Percentiles rank a stretch among this genome's conserved stretches.
Conservation (phyloP, 2,888 invertebrate species). For the Siphonodentalium dalli region DNA sequence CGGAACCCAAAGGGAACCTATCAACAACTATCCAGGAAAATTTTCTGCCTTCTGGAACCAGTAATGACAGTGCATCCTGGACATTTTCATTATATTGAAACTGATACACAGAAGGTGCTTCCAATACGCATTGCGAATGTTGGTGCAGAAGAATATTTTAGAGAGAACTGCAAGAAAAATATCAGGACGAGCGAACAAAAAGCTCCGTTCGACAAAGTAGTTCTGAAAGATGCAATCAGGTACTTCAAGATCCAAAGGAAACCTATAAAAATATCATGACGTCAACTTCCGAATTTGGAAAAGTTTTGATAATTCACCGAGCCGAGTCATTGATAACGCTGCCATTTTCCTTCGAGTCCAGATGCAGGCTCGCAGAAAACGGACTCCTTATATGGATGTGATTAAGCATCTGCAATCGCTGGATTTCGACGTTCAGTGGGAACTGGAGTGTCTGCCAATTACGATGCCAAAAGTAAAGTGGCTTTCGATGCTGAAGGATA, state of each 20-base stretch:
- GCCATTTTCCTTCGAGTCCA: slow-evolving; percentile 55
- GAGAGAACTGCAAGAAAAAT: slow-evolving; percentile 31
- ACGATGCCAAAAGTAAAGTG: slow-evolving; percentile 54
- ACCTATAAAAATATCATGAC: slow-evolving; percentile 50
- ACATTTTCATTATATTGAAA: slow-evolving; percentile 55
- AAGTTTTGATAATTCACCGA: slow-evolving; percentile 55
- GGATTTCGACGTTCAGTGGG: slow-evolving; percentile 58
- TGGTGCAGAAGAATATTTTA: slow-evolving; percentile 59
- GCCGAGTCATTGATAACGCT: slow-evolving; percentile 53
- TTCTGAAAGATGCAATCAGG: slow-evolving; percentile 54
- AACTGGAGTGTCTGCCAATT: slow-evolving; percentile 56
- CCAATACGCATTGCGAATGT: slow-evolving; percentile 51
- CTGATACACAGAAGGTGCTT: slow-evolving; percentile 44
- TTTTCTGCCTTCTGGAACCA: slow-evolving; percentile 57
- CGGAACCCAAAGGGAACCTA: slow-evolving; percentile 52
- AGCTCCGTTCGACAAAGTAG: slow-evolving; percentile 49
- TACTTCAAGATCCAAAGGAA: slow-evolving; percentile 50
- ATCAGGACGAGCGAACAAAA: slow-evolving; percentile 32
- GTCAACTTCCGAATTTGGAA: slow-evolving; percentile 43
- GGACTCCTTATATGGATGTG: slow-evolving; percentile 54
- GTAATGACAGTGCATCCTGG: slow-evolving; percentile 55
- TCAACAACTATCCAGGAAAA: slow-evolving; percentile 41
- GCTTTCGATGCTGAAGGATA: slow-evolving; percentile 55
- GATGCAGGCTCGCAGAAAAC: slow-evolving; percentile 44
- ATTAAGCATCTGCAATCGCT: slow-evolving; percentile 52